Conservation (phyloP, 2,888 invertebrate species). For the Trissolcus brochymenae region DNA sequence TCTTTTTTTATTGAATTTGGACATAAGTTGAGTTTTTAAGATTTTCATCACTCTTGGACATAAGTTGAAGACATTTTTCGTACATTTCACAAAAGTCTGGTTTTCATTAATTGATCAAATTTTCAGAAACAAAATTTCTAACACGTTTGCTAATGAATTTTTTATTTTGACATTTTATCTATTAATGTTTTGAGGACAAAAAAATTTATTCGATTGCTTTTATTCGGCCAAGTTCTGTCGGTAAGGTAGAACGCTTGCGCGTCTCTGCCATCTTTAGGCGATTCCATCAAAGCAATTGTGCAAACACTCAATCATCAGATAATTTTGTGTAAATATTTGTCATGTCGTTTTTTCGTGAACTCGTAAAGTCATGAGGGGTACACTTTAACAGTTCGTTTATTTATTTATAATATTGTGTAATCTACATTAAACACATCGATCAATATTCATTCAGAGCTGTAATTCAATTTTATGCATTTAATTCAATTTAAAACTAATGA, state of each 20-base stretch:
- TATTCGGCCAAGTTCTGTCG: slow-evolving; percentile 22
- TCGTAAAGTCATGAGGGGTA: background rate
- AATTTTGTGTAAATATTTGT: slow-evolving; percentile 13
- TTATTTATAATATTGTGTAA: background rate
- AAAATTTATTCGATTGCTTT: too few species aligned
- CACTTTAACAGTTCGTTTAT: background rate
- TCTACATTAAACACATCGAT: too few species aligned
- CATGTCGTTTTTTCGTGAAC: background rate
- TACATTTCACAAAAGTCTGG: background rate
- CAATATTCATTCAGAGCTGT: too few species aligned
- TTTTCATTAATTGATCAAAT: background rate
- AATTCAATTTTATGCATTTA: too few species aligned
- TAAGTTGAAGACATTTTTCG: background rate
- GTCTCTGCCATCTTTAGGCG: slow-evolving; percentile 51
- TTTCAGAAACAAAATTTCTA: too few species aligned
- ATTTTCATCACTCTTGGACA: too few species aligned
- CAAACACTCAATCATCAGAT: slow-evolving; percentile 31
- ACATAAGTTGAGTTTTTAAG: background rate
- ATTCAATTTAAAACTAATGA: too few species aligned
- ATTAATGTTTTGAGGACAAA: too few species aligned
- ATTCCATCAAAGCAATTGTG: slow-evolving; percentile 24
- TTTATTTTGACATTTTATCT: background rate
- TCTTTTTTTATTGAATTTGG: slow-evolving; percentile 11
- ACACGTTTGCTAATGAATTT: background rate
- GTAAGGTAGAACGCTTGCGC: slow-evolving; percentile 43